These are phyloP conservation scores for Pseudococcus viburni DNA, from an alignment of 2,888 invertebrate species.

Conservation along the genomic window DNA sequence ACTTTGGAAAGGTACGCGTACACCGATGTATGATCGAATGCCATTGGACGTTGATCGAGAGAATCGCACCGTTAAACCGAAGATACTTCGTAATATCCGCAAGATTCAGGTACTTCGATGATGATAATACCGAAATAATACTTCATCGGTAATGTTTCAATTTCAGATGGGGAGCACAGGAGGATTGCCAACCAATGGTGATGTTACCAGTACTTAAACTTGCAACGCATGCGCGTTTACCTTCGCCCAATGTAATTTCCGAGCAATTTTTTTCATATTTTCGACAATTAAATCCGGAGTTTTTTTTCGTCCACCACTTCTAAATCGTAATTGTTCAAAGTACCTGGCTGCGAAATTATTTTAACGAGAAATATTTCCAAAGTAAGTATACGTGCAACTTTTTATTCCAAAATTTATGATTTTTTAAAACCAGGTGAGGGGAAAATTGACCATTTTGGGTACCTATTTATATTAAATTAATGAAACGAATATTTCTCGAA, in stretches of 20 bases:
- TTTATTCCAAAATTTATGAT: no score
- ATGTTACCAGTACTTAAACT: slow-evolving; percentile 44
- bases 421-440: no score
- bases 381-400: not conserved
- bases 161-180: slow-evolving; percentile 36
- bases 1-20: slow-evolving; percentile 22
- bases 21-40: slow-evolving; percentile 26
- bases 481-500: no score
- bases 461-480: no score
- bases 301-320: not conserved
- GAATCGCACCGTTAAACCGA: not conserved
- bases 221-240: slow-evolving; percentile 30
- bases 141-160: slow-evolving; percentile 51
- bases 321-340: slow-evolving; percentile 6
- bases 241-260: slow-evolving; percentile 3
- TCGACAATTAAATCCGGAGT: not conserved
- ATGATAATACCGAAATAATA: slow-evolving; percentile 45
- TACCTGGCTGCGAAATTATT: not conserved
- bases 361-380: no score
- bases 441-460: no score
- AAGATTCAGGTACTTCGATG: slow-evolving; percentile 45
- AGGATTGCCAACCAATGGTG: slow-evolving; percentile 47
- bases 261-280: slow-evolving; percentile 1
- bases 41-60: slow-evolving; percentile 42
- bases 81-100: slow-evolving; percentile 23